These are phyloP conservation scores for Listronotus bonariensis DNA, from an alignment of 1,140 invertebrate genomes.

Conservation along the genomic window DNA sequence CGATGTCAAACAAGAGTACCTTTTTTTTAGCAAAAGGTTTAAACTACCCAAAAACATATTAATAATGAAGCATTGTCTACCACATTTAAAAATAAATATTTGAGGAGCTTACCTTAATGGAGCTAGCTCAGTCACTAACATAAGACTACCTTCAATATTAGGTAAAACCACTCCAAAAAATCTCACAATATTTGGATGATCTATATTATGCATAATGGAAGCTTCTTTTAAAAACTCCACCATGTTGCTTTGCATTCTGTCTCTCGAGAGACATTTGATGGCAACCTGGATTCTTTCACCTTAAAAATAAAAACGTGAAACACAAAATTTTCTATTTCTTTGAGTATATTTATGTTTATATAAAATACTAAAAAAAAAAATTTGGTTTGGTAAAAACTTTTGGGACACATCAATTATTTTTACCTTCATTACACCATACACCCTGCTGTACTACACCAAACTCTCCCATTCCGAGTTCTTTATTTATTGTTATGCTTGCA, in stretches of 20 bases:
- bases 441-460: slow-evolving; percentile 98
- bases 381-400: neutral
- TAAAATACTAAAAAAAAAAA: neutral
- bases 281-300: slow-evolving; percentile 81
- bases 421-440: slow-evolving; percentile 95
- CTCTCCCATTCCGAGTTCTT: slow-evolving; percentile 93
- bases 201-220: slow-evolving; percentile 96
- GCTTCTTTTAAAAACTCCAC: slow-evolving; percentile 98
- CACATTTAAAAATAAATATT: too few relatives aligned
- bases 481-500: slow-evolving; percentile 91
- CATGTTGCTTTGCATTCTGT: slow-evolving; percentile 93
- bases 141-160: slow-evolving; percentile 78
- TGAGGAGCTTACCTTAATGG: slow-evolving; percentile 58
- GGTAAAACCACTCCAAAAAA: slow-evolving; percentile 97
- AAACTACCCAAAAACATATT: too few relatives aligned
- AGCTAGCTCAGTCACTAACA: slow-evolving; percentile 96
- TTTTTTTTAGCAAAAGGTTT: too few relatives aligned
- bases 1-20: too few relatives aligned
- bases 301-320: slow-evolving; percentile 45
- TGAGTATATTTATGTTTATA: too few relatives aligned
- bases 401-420: slow-evolving; percentile 51
- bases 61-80: too few relatives aligned
- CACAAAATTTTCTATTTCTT: too few relatives aligned
- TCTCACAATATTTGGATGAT: slow-evolving; percentile 94
- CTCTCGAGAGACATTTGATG: slow-evolving; percentile 92